Evolutionary conservation across 2,113 vertebrate genomes (phyloP).

Genomic region (Eclectus roratus): DNA sequence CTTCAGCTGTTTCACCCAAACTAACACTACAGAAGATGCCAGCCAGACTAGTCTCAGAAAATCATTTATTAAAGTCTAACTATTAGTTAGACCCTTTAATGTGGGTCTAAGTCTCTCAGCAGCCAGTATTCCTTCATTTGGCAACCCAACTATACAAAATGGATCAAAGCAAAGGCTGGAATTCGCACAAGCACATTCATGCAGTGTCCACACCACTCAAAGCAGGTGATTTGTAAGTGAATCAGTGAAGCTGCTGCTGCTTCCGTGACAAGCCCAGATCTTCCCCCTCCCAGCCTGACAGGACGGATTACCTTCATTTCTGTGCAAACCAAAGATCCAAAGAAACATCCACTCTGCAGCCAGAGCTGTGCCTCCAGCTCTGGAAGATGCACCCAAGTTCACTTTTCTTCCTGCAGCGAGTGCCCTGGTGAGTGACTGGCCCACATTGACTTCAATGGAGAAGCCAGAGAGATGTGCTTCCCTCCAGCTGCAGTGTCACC

Average conservation of each 20-base stretch:
- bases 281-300: not conserved
- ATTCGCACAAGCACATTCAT: not conserved
- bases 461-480: not conserved
- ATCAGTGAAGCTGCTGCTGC: not conserved
- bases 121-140: not conserved
- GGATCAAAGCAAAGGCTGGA: not conserved
- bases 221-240: not conserved
- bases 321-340: not conserved
- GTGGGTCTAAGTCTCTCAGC: not conserved
- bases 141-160: not conserved
- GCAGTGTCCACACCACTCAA: not conserved
- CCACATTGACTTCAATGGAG: not conserved
- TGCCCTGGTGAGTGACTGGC: not conserved
- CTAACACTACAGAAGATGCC: not conserved
- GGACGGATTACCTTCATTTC: not conserved
- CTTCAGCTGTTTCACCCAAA: not conserved
- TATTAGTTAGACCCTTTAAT: not conserved
- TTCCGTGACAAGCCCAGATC: not conserved
- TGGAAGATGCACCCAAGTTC: not conserved
- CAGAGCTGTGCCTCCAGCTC: not conserved
- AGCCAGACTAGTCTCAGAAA: not conserved
- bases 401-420: not conserved
- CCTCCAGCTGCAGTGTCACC: not conserved
- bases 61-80: not conserved
- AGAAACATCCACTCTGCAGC: not conserved